phyloP scores from a whole-genome alignment of 2,888 invertebrate genomes.

The Scaptomyza polygonia region DNA sequence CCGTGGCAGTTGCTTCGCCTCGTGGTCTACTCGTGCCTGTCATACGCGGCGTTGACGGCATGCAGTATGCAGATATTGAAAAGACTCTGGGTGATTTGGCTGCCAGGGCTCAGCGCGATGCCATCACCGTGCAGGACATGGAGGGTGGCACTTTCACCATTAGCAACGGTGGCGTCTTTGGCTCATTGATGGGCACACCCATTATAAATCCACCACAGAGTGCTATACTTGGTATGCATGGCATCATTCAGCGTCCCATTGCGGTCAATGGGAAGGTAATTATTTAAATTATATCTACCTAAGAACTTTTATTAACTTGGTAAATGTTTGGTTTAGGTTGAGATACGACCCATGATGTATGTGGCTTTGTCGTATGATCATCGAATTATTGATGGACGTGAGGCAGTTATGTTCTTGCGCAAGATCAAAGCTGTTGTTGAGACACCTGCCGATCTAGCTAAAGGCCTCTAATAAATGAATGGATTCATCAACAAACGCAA shows the following conservation, averaged over 20 bases:
- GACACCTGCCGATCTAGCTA: slow-evolving; percentile 95
- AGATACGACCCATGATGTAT: slow-evolving; percentile 99
- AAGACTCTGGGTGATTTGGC: slow-evolving; percentile 93
- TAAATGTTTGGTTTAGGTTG: slow-evolving; percentile 88
- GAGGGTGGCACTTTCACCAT: slow-evolving; percentile 99
- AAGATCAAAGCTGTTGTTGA: slow-evolving; percentile 98
- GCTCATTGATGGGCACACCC: slow-evolving; percentile 98
- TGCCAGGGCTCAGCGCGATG: slow-evolving; percentile 94
- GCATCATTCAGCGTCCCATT: slow-evolving; percentile 96
- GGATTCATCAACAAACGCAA: background rate
- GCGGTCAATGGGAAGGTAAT: slow-evolving; percentile 94
- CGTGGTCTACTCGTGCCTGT: slow-evolving; percentile 99
- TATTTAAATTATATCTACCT: background rate
- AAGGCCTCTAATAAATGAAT: slow-evolving; percentile 91
- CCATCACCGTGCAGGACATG: slow-evolving; percentile 98
- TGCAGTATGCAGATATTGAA: slow-evolving; percentile 98
- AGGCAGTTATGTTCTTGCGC: slow-evolving; percentile 98
- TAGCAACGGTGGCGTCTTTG: slow-evolving; percentile 99
- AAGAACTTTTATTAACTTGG: background rate
- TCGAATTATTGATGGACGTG: slow-evolving; percentile 98
- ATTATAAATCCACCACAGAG: slow-evolving; percentile 99
- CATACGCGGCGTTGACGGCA: slow-evolving; percentile 95
- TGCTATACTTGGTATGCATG: slow-evolving; percentile 99
- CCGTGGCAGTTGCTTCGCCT: slow-evolving; percentile 98
- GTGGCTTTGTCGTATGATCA: slow-evolving; percentile 99